These are phyloP conservation scores for Campopleginae sp. DNA, from an alignment of 2,888 invertebrate species.

Conservation along the genomic window DNA sequence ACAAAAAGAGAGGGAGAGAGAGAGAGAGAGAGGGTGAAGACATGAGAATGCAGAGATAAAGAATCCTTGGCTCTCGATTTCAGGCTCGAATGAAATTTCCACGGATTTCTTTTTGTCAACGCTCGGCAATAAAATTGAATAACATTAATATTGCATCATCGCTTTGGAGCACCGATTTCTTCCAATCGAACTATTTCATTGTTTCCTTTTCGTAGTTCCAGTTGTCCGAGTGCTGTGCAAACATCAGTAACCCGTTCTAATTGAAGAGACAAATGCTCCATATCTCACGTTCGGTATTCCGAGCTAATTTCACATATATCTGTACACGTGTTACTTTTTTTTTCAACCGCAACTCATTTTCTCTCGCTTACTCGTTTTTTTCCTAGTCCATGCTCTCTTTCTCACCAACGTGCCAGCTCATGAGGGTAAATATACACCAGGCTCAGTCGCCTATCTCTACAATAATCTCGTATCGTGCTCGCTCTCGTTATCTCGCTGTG, in stretches of 20 bases:
- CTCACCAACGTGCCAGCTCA: slow-evolving; percentile 37
- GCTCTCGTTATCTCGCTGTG: slow-evolving; percentile 76
- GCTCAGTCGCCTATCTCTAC: slow-evolving; percentile 74
- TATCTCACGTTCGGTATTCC: slow-evolving; percentile 43
- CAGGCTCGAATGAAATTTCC: slow-evolving; percentile 15
- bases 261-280: slow-evolving; percentile 53
- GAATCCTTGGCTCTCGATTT: slow-evolving; percentile 11
- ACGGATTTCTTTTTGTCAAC: not conserved
- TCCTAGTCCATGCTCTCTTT: slow-evolving; percentile 46
- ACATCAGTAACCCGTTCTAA: slow-evolving; percentile 49
- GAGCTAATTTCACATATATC: slow-evolving; percentile 39
- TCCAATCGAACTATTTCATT: slow-evolving; percentile 36
- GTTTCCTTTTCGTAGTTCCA: slow-evolving; percentile 10
- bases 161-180: slow-evolving; percentile 36
- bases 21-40: slow-evolving; percentile 12
- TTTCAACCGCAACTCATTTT: slow-evolving; percentile 46
- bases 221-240: slow-evolving; percentile 62
- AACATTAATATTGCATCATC: slow-evolving; percentile 59
- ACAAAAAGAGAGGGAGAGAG: not conserved
- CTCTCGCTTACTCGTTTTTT: slow-evolving; percentile 37
- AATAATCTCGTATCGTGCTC: slow-evolving; percentile 77
- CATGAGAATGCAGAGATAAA: slow-evolving; percentile 5
- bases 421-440: slow-evolving; percentile 62
- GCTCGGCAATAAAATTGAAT: not conserved
- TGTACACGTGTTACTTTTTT: slow-evolving; percentile 36